A percentile compares a stretch with the other conserved stretches of the same genome.
Evolutionary conservation across 2,888 invertebrate genomes (phyloP).

Genomic region (Lobophora halterata): DNA sequence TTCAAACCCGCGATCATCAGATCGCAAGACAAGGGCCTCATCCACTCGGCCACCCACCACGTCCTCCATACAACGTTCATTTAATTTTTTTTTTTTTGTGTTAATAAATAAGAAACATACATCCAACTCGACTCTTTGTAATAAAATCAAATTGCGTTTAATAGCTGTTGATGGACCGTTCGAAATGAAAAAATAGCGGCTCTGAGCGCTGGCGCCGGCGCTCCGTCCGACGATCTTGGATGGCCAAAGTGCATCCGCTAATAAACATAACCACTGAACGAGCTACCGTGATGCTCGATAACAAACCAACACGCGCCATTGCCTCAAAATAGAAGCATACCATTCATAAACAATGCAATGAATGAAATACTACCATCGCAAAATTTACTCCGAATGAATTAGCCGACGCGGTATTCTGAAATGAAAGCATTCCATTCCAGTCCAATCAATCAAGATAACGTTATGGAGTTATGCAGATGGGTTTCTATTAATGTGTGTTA

Average conservation of each 20-base stretch:
- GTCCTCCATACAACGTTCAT: conserved; percentile 1
- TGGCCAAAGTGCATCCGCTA: conserved; percentile 65
- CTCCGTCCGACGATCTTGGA: conserved; percentile 42
- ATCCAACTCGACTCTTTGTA: conserved; percentile 8
- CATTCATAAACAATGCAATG: conserved; percentile 68
- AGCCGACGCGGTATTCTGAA: conserved; percentile 57
- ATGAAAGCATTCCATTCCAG: conserved; percentile 51
- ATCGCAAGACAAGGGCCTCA: too few relatives aligned
- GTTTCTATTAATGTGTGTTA: conserved; percentile 67
- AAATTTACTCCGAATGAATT: conserved; percentile 54
- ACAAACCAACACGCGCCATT: conserved; percentile 60
- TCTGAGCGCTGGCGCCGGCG: conserved; percentile 40
- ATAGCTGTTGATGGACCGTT: conserved; percentile 2
- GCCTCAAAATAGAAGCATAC: conserved; percentile 61
- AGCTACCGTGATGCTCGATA: conserved; percentile 47
- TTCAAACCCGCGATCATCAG: too few relatives aligned
- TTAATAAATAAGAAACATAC: conserved; percentile 10
- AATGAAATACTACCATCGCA: conserved; percentile 57
- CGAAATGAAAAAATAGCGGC: conserved; percentile 3
- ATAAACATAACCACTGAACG: conserved; percentile 52
- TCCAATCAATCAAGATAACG: conserved; percentile 70
- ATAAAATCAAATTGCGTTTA: conserved; percentile 8
- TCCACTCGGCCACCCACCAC: too few relatives aligned
- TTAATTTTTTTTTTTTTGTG: background rate
- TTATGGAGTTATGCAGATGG: conserved; percentile 66